Base-by-base conservation (phyloP, 2,113 vertebrate genomes). In the Aphyosemion australe region DNA sequence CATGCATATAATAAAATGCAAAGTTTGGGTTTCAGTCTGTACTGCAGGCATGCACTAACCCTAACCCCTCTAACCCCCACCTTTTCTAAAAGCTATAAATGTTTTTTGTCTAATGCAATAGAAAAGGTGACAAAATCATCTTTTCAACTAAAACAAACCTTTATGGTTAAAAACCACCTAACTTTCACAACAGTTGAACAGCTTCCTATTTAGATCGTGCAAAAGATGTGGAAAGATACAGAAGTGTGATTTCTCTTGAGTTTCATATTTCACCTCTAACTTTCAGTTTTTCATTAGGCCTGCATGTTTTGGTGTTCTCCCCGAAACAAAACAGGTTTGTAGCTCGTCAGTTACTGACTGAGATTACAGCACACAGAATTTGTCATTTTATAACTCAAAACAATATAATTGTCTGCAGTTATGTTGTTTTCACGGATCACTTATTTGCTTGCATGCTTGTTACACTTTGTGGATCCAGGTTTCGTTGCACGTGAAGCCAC, bases 231-330 rank as follows among this genome's bases (percentile, higher is more conserved):
- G 41, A 63, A 63, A 63, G 39, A 54, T 1, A 63, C 0, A 58
- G 49, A 81, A 54, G 72, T 80, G 79, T 76, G 74, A 76, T 53
- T 76, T 83, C 52, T 70, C 43, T 0, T 37, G 43, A 50, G 69
- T 85, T 81, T 81, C 67, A 72, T 50, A 42, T 70, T 71, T 76
- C 64, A 76, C 61, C 66, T 79, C 53, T 21, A 39, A 55, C 61
- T 67, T 61, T 73, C 68, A 49, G 69, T 80, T 69, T 72, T 83
- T 82, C 31, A 60, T 61, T 48, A 50, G 45, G 12, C 39, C 13
- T 11, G 11, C 32, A 18, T 56, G 14, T 61, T 43, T 41, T 57
- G 72, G 65, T 63, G 55, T 56, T 84, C 73, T 55, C 73, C 70
- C 61, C 51, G n/a, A 31, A 69, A 71, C 11, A 1, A 37, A 65